A percentile compares a stretch with the other conserved stretches of the same genome.
Conservation (phyloP, 2,888 invertebrate genomes). For the Protophormia terraenovae region DNA sequence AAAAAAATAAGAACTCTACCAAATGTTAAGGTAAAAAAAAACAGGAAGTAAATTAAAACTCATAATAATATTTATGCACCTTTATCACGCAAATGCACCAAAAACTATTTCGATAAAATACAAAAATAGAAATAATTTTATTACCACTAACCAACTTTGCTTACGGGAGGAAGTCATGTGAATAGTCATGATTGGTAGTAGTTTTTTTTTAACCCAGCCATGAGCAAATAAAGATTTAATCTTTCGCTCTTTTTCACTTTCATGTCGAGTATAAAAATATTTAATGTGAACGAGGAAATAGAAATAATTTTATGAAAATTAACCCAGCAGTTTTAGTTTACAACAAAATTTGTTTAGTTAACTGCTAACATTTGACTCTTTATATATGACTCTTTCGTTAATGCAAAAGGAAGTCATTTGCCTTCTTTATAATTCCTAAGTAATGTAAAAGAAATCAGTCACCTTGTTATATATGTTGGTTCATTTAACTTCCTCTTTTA, state of each 20-base stretch:
- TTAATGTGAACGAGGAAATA: not conserved
- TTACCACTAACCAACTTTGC: not conserved
- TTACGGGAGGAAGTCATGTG: not conserved
- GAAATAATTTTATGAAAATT: not conserved
- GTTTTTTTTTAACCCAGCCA: not conserved
- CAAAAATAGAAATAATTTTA: not conserved
- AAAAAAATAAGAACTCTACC: not conserved
- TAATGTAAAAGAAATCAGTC: too few species aligned
- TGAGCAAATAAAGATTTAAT: conserved; percentile 25
- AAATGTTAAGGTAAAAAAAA: not conserved
- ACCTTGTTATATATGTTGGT: too few species aligned
- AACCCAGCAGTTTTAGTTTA: too few species aligned
- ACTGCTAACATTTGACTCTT: too few species aligned
- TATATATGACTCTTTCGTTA: too few species aligned
- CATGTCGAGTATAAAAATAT: not conserved
- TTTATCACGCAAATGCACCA: conserved; percentile 43
- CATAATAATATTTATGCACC: conserved; percentile 46
- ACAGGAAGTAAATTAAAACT: not conserved
- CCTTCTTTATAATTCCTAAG: too few species aligned
- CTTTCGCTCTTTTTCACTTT: not conserved
- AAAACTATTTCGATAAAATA: conserved; percentile 1
- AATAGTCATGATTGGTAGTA: not conserved
- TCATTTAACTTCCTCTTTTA: too few species aligned
- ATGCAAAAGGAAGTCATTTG: too few species aligned
- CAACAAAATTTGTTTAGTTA: too few species aligned